These are phyloP conservation scores for Candoia aspera DNA, from an alignment of 2,113 vertebrate genomes.

Conservation along the genomic window DNA sequence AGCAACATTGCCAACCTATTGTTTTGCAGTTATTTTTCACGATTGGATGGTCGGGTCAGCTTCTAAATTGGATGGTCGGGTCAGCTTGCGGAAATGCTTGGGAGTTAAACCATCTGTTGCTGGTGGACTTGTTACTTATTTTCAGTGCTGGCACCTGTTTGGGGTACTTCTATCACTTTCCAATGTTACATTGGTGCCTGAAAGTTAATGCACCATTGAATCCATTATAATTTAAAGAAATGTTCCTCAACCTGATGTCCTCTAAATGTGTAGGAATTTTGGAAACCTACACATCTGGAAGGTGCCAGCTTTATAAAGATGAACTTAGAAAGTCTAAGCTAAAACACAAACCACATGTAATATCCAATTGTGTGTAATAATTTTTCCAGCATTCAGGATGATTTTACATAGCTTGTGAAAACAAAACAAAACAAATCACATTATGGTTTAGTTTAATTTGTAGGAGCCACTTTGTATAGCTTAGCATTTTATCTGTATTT, in stretches of 20 bases:
- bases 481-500: neutral
- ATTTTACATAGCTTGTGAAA: neutral
- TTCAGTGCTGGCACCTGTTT: slow-evolving; percentile 56
- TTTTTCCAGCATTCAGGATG: neutral
- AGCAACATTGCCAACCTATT: slow-evolving; percentile 43
- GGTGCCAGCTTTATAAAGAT: neutral
- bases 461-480: neutral
- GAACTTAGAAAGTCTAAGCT: neutral
- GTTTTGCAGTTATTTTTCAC: slow-evolving; percentile 61
- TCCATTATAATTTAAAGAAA: slow-evolving; percentile 39
- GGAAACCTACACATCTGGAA: neutral
- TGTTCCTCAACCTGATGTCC: neutral
- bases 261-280: neutral
- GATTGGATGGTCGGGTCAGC: slow-evolving; percentile 50
- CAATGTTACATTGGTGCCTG: slow-evolving; percentile 49
- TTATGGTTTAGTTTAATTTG: neutral
- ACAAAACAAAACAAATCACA: neutral
- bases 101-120: slow-evolving; percentile 57
- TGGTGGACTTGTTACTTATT: slow-evolving; percentile 54
- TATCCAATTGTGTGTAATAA: neutral
- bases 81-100: slow-evolving; percentile 49
- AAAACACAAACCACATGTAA: neutral
- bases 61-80: slow-evolving; percentile 60
- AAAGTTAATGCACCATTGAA: slow-evolving; percentile 7
- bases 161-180: slow-evolving; percentile 13